phyloP scores from a whole-genome alignment of 1,140 invertebrate species.

The Lucilia sericata region DNA sequence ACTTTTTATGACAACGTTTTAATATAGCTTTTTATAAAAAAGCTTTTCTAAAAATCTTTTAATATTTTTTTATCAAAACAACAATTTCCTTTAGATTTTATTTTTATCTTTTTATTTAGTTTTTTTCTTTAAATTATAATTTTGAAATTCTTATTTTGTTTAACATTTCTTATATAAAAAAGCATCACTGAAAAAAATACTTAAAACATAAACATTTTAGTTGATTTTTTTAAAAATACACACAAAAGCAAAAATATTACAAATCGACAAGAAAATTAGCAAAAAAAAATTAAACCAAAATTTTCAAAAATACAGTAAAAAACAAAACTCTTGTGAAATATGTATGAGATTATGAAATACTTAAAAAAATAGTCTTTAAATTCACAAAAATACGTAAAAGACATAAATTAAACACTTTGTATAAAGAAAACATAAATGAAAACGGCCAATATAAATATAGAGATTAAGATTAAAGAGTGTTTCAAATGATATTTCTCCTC shows the following conservation, averaged over 20 bases:
- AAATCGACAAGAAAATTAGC: background rate
- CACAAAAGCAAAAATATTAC: background rate
- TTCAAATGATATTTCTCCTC: constrained; percentile 58
- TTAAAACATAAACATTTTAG: no score
- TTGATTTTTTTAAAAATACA: no score
- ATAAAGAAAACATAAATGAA: constrained; percentile 56
- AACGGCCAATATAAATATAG: constrained; percentile 52
- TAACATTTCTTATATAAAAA: no score
- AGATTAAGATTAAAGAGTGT: constrained; percentile 52
- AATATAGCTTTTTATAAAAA: no score
- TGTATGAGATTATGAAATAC: background rate
- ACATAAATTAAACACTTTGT: constrained; percentile 41
- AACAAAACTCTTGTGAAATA: background rate
- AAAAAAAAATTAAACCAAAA: background rate
- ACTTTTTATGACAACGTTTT: no score
- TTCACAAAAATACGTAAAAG: background rate
- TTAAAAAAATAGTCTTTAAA: background rate
- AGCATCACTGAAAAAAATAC: no score
- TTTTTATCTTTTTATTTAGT: no score
- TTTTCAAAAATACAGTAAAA: background rate
- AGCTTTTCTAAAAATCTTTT: no score
- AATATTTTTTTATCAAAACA: no score
- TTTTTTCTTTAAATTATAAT: no score
- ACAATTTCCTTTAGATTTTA: no score
- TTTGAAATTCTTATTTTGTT: no score